Base-by-base conservation (phyloP, 92 coral and sea anemone genomes). In the Zoanthus gigantus region DNA sequence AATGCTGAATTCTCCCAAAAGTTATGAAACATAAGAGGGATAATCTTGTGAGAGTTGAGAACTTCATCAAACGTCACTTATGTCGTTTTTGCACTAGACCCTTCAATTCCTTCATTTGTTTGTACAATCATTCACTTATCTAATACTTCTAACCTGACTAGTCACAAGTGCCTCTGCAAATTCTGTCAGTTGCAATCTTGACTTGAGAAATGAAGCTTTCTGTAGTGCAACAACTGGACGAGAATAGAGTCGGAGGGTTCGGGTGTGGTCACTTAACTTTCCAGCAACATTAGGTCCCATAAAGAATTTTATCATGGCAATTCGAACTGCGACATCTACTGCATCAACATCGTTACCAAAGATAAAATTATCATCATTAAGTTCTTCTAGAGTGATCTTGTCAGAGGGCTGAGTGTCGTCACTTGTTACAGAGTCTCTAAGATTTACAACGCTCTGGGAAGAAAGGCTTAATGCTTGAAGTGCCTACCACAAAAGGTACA, bases 291-390 rank as follows among this genome's bases (percentile, higher is more conserved):
- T 94, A 53, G 90, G 77, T 23, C 95, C 86, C 77, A 94, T 85
- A 84, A 97, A 97, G 56, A 97, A 97, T 56, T 92, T 94, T 83
- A 96, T 94, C 97, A 97, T 92, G 42, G 99, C 99, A 53, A 97
- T 96, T 42, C 99, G 94, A 15, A 97, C 99, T 16, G 98, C 99
- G 32, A 95, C 90, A 83, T 97, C 99, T 9, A 97, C 94, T 14
- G 98, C 94, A 79, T 97, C 99, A 23, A 97, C 98, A 82, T 97
- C 99, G 72, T 95, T 97, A 31, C 99, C 99, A 67, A 85, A 97
- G 61, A 95, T 93, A 11, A 94, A 56, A 45, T n/a, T 82, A 60
- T 52, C 80, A 7, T 83, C 73, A 85, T 90, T 89, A 17, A 80
- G 34, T 18, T 81, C 86, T 9, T 88, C 94, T 5, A 92, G 91